Evolutionary conservation across 2,113 vertebrate species (phyloP).

Genomic region (Syngnathus typhle): DNA sequence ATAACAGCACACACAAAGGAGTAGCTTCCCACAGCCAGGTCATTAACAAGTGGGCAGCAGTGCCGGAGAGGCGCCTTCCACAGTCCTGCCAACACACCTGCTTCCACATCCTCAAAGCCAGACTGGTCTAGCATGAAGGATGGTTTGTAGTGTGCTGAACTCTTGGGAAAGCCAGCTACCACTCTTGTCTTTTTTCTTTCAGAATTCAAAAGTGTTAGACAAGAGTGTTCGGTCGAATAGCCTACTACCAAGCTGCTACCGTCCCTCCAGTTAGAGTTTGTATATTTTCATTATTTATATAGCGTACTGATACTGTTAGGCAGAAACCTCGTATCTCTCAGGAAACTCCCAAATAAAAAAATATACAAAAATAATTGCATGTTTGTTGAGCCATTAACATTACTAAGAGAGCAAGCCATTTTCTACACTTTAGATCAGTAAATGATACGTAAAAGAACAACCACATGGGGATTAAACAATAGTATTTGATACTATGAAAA

Average conservation of each 20-base stretch:
- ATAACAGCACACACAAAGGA: conserved; percentile 69
- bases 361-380: too few relatives aligned
- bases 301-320: too few relatives aligned
- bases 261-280: conserved; percentile 15
- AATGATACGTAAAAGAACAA: too few relatives aligned
- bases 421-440: too few relatives aligned
- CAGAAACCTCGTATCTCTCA: too few relatives aligned
- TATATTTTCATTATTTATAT: background rate
- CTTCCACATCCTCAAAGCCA: conserved; percentile 54
- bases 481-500: too few relatives aligned
- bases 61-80: conserved; percentile 57
- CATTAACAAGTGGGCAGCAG: conserved; percentile 70
- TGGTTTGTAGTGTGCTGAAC: conserved; percentile 56
- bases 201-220: conserved; percentile 66
- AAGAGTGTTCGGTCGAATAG: conserved; percentile 30
- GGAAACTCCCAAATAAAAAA: too few relatives aligned
- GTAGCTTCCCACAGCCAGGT: conserved; percentile 52
- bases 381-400: too few relatives aligned
- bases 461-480: too few relatives aligned
- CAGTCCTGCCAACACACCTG: conserved; percentile 69
- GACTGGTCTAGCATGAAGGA: conserved; percentile 61
- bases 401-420: too few relatives aligned
- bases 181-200: conserved; percentile 63
- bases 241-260: conserved; percentile 27
- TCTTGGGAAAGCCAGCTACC: conserved; percentile 58